A percentile compares a stretch with the other conserved stretches of the same genome.
These are phyloP conservation scores for Aldrovandia affinis DNA, from an alignment of 2,797 vertebrate genomes.

Conservation along the genomic window DNA sequence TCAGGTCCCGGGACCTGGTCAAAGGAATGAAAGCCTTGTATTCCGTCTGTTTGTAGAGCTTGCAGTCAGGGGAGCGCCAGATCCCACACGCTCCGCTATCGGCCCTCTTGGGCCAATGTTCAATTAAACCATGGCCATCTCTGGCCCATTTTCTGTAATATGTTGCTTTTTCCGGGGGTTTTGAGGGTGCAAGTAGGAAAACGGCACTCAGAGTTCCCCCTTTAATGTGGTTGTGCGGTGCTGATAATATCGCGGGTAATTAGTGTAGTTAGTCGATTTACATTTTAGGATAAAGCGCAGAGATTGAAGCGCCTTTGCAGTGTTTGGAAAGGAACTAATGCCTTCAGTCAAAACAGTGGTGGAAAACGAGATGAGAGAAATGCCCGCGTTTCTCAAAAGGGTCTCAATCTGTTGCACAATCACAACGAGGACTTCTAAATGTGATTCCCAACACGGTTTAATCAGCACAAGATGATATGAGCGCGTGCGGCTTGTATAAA, in stretches of 20 bases:
- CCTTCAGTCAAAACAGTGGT: neutral
- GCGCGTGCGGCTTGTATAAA: neutral
- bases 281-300: neutral
- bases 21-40: conserved; percentile 48
- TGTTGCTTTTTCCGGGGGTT: too few species aligned
- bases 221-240: neutral
- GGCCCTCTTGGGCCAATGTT: too few species aligned
- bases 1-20: conserved; percentile 43
- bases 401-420: too few species aligned
- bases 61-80: neutral
- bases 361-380: neutral
- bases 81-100: neutral
- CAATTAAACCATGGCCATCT: too few species aligned
- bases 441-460: neutral
- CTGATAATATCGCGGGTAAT: too few species aligned
- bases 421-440: neutral
- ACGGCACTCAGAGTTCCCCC: neutral
- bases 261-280: neutral
- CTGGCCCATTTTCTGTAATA: too few species aligned
- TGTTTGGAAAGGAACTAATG: neutral
- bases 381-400: neutral
- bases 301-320: neutral
- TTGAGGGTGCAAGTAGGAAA: neutral
- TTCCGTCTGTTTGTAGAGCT: conserved; percentile 36
- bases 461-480: neutral